Percentiles rank a stretch among this genome's conserved stretches.
phyloP scores from a whole-genome alignment of 2,797 vertebrate genomes.

The Melanotaenia nigrans region DNA sequence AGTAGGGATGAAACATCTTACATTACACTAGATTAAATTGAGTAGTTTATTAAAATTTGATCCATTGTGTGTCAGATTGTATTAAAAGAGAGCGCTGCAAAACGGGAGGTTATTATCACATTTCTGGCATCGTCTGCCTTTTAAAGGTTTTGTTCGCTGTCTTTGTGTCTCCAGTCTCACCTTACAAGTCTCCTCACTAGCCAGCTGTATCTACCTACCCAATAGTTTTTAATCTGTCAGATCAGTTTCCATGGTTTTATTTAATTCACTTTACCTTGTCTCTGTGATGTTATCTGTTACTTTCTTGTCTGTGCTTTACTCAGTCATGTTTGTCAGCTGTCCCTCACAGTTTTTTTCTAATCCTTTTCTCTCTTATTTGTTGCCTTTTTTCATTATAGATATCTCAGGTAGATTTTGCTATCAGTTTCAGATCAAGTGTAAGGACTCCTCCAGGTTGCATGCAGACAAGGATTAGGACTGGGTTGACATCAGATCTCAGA shows the following conservation, averaged over 20 bases:
- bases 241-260: conserved; percentile 29
- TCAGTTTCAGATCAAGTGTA: conserved; percentile 60
- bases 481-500: conserved; percentile 65
- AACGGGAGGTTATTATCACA: not conserved
- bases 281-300: conserved; percentile 8
- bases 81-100: not conserved
- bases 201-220: not conserved
- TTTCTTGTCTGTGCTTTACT: conserved; percentile 18
- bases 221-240: not conserved
- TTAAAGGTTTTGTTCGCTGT: not conserved
- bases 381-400: conserved; percentile 54
- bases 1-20: not conserved
- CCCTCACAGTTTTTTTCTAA: conserved; percentile 28
- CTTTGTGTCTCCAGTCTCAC: not conserved
- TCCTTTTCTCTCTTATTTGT: conserved; percentile 20
- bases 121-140: not conserved
- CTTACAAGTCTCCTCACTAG: not conserved
- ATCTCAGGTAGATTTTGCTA: conserved; percentile 50
- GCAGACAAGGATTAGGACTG: conserved; percentile 45
- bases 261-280: conserved; percentile 20
- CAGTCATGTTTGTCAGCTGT: conserved; percentile 27
- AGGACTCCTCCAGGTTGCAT: conserved; percentile 51
- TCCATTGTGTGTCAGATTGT: not conserved
- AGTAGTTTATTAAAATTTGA: not conserved
- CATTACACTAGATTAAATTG: not conserved